phyloP scores from a whole-genome alignment of 1,140 invertebrate species.

The Zaprionus africanus region DNA sequence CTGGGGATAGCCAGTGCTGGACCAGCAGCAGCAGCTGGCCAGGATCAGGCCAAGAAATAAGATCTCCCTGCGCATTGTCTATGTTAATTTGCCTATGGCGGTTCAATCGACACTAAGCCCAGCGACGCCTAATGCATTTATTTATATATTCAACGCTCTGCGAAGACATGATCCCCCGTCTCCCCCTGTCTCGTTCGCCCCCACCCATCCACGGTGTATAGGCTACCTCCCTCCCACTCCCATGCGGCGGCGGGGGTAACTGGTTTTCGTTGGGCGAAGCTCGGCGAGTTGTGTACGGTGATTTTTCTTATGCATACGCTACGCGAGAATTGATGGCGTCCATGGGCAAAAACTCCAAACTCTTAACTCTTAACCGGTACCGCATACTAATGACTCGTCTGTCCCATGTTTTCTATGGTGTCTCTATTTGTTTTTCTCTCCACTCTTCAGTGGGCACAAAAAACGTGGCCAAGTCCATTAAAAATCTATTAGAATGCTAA shows the following conservation, averaged over 20 bases:
- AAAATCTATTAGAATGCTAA: conserved; percentile 5
- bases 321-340: conserved; percentile 6
- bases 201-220: neutral
- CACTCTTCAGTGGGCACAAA: neutral
- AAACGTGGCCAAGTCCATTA: neutral
- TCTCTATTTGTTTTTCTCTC: neutral
- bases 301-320: conserved; percentile 38
- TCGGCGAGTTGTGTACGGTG: conserved; percentile 33
- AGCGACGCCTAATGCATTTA: conserved; percentile 38
- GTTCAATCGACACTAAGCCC: conserved; percentile 57
- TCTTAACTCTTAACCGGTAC: neutral
- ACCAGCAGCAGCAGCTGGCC: conserved; percentile 43
- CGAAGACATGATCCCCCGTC: conserved; percentile 7
- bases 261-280: conserved; percentile 55
- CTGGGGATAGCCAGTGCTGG: conserved; percentile 47
- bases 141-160: conserved; percentile 53
- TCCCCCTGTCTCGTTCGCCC: neutral
- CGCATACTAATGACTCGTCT: neutral
- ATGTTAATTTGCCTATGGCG: conserved; percentile 41
- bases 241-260: conserved; percentile 17
- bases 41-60: conserved; percentile 49
- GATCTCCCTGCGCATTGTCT: conserved; percentile 44
- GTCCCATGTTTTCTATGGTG: neutral
- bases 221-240: neutral
- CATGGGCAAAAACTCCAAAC: neutral